These are phyloP conservation scores for Capromys pilorides DNA, from an alignment of 2,797 vertebrate species.

Conservation along the genomic window DNA sequence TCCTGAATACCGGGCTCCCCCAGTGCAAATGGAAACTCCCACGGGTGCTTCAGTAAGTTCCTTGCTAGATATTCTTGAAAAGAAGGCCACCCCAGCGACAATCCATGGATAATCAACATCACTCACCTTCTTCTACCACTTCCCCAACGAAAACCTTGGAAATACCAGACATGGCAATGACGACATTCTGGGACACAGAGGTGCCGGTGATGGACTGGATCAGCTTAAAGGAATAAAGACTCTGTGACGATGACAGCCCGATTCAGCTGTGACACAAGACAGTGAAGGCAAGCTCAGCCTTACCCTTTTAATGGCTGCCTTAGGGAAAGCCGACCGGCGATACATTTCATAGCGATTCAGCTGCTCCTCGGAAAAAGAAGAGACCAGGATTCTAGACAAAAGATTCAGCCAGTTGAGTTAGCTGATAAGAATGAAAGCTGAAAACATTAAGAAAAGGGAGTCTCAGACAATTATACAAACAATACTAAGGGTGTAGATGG, in stretches of 20 bases:
- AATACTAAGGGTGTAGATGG: not conserved
- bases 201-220: slow-evolving; percentile 99
- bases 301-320: slow-evolving; percentile 98
- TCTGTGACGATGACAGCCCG: not conserved
- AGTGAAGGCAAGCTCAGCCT: not conserved
- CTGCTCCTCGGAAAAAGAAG: slow-evolving; percentile 98
- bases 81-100: not conserved
- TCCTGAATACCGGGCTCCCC: not conserved
- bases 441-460: slow-evolving; percentile 45
- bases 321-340: slow-evolving; percentile 96
- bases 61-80: not conserved
- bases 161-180: slow-evolving; percentile 99
- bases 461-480: not conserved
- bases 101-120: not conserved
- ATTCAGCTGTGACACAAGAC: not conserved
- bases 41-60: not conserved
- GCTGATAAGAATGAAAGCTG: slow-evolving; percentile 10
- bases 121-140: slow-evolving; percentile 96
- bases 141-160: slow-evolving; percentile 95
- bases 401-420: slow-evolving; percentile 63
- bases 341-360: slow-evolving; percentile 99
- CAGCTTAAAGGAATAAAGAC: slow-evolving; percentile 85
- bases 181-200: slow-evolving; percentile 99
- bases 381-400: slow-evolving; percentile 93
- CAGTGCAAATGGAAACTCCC: not conserved